phyloP scores from a whole-genome alignment of 2,113 vertebrate genomes.

The Stomatorhinus ivindoensis region DNA sequence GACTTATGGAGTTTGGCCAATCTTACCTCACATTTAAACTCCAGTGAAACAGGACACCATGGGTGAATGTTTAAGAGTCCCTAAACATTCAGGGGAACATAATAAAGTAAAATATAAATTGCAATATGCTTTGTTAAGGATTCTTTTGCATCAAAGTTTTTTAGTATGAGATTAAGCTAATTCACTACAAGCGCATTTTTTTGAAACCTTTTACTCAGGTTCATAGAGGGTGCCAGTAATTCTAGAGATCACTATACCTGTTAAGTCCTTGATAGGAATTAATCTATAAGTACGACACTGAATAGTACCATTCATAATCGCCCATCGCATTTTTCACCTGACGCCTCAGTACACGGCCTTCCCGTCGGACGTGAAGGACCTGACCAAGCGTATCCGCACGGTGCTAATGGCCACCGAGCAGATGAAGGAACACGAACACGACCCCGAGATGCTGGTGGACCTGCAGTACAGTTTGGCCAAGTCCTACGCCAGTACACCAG shows the following conservation, averaged over 20 bases:
- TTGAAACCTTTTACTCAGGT: background rate
- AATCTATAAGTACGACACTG: background rate
- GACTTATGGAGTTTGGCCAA: background rate
- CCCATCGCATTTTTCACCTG: background rate
- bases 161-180: background rate
- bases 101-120: background rate
- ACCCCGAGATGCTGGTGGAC: constrained; percentile 97
- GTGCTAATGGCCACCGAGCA: constrained; percentile 97
- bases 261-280: background rate
- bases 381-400: constrained; percentile 91
- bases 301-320: background rate
- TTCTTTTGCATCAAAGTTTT: background rate
- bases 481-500: constrained; percentile 93
- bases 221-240: background rate
- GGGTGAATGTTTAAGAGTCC: background rate
- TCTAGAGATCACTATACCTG: background rate
- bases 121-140: background rate
- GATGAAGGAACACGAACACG: constrained; percentile 97
- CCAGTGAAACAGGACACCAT: background rate
- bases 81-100: background rate
- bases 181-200: background rate
- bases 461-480: constrained; percentile 97
- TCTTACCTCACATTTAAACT: background rate
- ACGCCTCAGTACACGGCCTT: constrained; percentile 79
- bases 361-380: constrained; percentile 89